Evolutionary conservation across 1,140 invertebrate genomes (phyloP).

Genomic region (Drosophila willistoni): DNA sequence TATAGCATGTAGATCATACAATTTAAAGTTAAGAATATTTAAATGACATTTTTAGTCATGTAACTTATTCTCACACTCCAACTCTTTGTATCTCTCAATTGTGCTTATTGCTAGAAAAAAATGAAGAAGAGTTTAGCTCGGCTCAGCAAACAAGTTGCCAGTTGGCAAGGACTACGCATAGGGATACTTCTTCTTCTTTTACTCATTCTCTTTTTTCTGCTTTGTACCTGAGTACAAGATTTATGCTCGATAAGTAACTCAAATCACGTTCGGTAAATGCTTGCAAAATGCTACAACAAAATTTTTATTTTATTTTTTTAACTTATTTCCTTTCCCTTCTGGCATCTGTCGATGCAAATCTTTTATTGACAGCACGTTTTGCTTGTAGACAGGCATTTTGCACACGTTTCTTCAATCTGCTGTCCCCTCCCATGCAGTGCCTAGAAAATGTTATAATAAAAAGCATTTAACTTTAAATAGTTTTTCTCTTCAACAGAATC

Average conservation of each 20-base stretch:
- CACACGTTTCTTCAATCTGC: slow-evolving; percentile 53
- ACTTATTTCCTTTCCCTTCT: slow-evolving; percentile 12
- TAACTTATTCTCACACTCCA: background rate
- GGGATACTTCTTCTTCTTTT: slow-evolving; percentile 19
- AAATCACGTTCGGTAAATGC: slow-evolving; percentile 78
- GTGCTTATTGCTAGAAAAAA: slow-evolving; percentile 6
- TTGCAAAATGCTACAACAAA: slow-evolving; percentile 70
- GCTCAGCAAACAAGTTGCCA: slow-evolving; percentile 39
- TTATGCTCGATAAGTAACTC: slow-evolving; percentile 71
- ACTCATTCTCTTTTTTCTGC: slow-evolving; percentile 11
- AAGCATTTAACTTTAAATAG: slow-evolving; percentile 16
- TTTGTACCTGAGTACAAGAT: slow-evolving; percentile 31
- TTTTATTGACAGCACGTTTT: slow-evolving; percentile 76
- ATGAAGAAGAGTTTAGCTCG: background rate
- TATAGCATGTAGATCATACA: no score
- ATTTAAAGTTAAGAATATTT: background rate
- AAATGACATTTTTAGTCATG: background rate
- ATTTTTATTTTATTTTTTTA: slow-evolving; percentile 20
- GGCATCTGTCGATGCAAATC: slow-evolving; percentile 63
- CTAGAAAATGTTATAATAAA: slow-evolving; percentile 27
- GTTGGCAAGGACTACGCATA: slow-evolving; percentile 34
- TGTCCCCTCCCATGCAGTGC: background rate
- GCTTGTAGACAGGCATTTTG: slow-evolving; percentile 63
- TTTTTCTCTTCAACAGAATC: background rate
- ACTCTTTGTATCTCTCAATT: background rate